Conservation (phyloP, 2,888 invertebrate species). For the Barypeithes pellucidus region DNA sequence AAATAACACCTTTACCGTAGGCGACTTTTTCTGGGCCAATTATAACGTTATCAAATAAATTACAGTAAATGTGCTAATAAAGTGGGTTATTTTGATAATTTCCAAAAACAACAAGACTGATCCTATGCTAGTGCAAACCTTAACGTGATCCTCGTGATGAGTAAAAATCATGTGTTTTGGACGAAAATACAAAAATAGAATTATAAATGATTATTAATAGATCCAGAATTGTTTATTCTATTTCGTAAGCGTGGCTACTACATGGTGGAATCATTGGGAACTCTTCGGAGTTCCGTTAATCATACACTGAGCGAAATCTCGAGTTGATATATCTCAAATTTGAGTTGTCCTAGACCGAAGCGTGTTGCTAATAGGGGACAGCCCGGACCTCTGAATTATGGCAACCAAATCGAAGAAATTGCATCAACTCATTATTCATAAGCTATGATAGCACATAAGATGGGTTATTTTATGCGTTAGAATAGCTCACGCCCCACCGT, state of each 20-base stretch:
- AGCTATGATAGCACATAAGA: too few species aligned
- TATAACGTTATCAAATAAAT: background rate
- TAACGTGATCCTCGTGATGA: constrained; percentile 1
- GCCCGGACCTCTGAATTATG: too few species aligned
- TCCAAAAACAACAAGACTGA: background rate
- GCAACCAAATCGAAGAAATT: too few species aligned
- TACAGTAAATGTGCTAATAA: constrained; percentile 14
- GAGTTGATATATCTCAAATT: too few species aligned
- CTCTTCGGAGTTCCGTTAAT: too few species aligned
- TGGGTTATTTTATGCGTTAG: too few species aligned
- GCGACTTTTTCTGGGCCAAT: constrained; percentile 11
- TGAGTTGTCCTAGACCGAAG: too few species aligned
- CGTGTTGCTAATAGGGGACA: too few species aligned
- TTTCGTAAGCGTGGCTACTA: background rate
- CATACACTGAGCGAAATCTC: too few species aligned
- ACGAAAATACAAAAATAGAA: constrained; percentile 29
- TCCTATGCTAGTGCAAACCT: background rate
- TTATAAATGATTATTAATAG: constrained; percentile 13
- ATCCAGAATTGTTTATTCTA: constrained; percentile 14
- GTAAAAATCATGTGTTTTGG: constrained; percentile 21
- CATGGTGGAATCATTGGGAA: too few species aligned
- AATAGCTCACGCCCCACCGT: too few species aligned
- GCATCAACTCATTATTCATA: too few species aligned
- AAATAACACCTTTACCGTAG: background rate
- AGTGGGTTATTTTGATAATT: constrained; percentile 29